phyloP scores from a whole-genome alignment of 2,888 invertebrate species.

The Zaprionus bogoriensis region DNA sequence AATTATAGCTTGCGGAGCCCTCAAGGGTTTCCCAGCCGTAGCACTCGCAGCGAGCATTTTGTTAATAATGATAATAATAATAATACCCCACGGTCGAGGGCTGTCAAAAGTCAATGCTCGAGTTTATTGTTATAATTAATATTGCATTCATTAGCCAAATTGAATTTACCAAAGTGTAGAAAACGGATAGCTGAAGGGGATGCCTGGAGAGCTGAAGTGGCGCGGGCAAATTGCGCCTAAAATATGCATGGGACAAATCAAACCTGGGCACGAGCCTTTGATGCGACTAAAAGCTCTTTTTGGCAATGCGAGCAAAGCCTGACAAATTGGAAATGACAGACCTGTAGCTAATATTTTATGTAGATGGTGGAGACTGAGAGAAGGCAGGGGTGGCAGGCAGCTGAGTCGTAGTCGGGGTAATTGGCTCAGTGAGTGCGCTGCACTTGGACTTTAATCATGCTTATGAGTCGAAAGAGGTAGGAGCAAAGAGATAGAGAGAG shows the following conservation, averaged over 20 bases:
- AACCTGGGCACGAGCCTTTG: slow-evolving; percentile 23
- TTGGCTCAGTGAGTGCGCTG: slow-evolving; percentile 42
- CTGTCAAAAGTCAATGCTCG: neutral
- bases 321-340: slow-evolving; percentile 56
- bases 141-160: slow-evolving; percentile 59
- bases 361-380: neutral
- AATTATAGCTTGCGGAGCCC: slow-evolving; percentile 29
- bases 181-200: neutral
- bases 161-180: slow-evolving; percentile 18
- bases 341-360: slow-evolving; percentile 51
- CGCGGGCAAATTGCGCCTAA: slow-evolving; percentile 12
- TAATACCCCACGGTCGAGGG: slow-evolving; percentile 21
- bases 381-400: neutral
- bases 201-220: neutral
- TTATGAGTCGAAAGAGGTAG: slow-evolving; percentile 36
- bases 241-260: slow-evolving; percentile 40
- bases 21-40: slow-evolving; percentile 1
- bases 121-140: slow-evolving; percentile 48
- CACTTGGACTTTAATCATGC: slow-evolving; percentile 64
- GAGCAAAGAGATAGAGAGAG: neutral
- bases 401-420: slow-evolving; percentile 22
- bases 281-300: slow-evolving; percentile 51
- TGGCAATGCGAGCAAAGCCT: no score
- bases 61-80: slow-evolving; percentile 8
- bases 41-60: slow-evolving; percentile 13